phyloP scores from a whole-genome alignment of 2,888 invertebrate genomes.

The Nycteola revayana region DNA sequence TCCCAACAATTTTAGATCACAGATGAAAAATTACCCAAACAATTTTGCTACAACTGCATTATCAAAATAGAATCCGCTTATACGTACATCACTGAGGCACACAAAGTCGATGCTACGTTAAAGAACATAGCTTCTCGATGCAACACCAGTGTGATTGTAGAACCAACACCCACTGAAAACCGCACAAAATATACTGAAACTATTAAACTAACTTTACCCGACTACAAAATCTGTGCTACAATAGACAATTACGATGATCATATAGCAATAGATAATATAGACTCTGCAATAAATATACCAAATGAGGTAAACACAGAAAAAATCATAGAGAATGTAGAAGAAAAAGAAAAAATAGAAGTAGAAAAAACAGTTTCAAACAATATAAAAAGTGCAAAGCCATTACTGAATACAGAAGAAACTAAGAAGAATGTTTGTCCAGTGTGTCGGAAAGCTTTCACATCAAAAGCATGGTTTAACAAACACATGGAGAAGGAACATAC shows the following conservation, averaged over 20 bases:
- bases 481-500: constrained; percentile 63
- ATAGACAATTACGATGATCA: constrained; percentile 33
- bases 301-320: constrained; percentile 7
- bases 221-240: constrained; percentile 52
- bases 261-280: constrained; percentile 21
- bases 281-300: constrained; percentile 7
- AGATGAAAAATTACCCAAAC: constrained; percentile 70
- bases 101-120: constrained; percentile 56
- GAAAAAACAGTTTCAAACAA: constrained; percentile 10
- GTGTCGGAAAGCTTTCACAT: constrained; percentile 56
- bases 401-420: constrained; percentile 7
- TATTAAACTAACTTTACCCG: constrained; percentile 49
- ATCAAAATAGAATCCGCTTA: constrained; percentile 74
- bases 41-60: constrained; percentile 74
- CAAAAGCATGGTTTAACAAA: constrained; percentile 62
- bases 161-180: constrained; percentile 24
- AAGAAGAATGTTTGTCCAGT: constrained; percentile 50
- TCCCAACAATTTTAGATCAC: constrained; percentile 57
- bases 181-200: constrained; percentile 23
- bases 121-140: constrained; percentile 56
- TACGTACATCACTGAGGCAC: constrained; percentile 69
- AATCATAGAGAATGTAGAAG: constrained; percentile 11
- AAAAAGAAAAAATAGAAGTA: constrained; percentile 11
- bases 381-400: constrained; percentile 13
- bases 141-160: constrained; percentile 54